Conservation (phyloP, 2,888 invertebrate genomes). For the Eueremaeus valkanovi region DNA sequence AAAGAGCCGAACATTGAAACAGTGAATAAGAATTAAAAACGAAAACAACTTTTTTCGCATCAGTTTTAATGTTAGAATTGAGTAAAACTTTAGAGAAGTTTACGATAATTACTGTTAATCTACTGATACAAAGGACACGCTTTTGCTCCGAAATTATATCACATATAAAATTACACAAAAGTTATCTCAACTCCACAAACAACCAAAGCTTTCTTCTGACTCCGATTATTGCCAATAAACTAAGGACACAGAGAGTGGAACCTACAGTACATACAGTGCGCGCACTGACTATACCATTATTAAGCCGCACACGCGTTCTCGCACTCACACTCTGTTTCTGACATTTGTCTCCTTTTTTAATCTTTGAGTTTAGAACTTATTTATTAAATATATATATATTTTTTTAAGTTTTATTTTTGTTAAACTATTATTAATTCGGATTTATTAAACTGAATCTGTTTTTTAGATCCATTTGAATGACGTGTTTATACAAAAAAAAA, state of each 20-base stretch:
- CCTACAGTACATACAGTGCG: not conserved
- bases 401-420: no score
- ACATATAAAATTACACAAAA: not conserved
- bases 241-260: not conserved
- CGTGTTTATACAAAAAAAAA: no score
- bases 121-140: not conserved
- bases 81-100: not conserved
- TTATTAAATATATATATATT: no score
- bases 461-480: no score
- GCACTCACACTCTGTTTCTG: no score
- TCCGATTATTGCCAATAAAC: slow-evolving; percentile 13
- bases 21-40: not conserved
- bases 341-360: no score
- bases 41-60: not conserved
- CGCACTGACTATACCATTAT: not conserved
- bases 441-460: no score
- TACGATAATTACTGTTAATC: not conserved
- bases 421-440: no score
- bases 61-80: not conserved
- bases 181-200: not conserved
- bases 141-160: not conserved
- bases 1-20: not conserved
- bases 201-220: not conserved
- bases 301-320: no score
- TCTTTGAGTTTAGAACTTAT: no score